Percentiles rank a stretch among this genome's conserved stretches.
phyloP scores from a whole-genome alignment of 2,113 vertebrate genomes.

The Neoarius graeffei region DNA sequence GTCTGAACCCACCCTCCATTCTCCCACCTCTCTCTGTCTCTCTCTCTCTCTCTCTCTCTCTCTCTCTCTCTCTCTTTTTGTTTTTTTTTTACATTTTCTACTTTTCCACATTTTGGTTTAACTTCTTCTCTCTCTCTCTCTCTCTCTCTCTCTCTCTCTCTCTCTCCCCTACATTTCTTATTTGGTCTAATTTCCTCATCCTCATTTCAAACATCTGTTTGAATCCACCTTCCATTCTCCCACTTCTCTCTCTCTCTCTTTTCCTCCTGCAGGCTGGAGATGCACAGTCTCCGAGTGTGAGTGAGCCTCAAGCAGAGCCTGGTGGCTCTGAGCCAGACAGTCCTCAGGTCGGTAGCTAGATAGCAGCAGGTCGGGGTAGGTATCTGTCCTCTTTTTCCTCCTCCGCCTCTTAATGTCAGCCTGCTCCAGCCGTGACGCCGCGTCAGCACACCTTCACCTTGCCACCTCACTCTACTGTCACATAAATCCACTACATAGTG shows the following conservation, averaged over 20 bases:
- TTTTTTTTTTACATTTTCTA: neutral
- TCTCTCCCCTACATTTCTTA: neutral
- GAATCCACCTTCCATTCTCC: neutral
- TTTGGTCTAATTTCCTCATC: too few relatives aligned
- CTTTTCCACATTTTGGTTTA: too few relatives aligned
- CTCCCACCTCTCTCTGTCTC: too few relatives aligned
- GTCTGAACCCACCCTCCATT: neutral
- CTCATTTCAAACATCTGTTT: neutral
- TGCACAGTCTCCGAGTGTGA: constrained; percentile 94
- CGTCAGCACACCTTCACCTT: constrained; percentile 39
- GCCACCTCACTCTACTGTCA: constrained; percentile 37
- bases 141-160: neutral
- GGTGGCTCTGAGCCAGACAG: constrained; percentile 86
- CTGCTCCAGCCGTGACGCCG: constrained; percentile 48
- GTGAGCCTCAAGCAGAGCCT: constrained; percentile 89
- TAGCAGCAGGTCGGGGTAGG: constrained; percentile 94
- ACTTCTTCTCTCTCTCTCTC: too few relatives aligned
- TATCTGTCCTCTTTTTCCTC: constrained; percentile 79
- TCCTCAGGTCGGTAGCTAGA: constrained; percentile 99
- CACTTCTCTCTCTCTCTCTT: neutral
- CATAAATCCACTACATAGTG: constrained; percentile 45
- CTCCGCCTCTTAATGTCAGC: constrained; percentile 42
- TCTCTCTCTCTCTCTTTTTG: neutral
- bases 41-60: too few relatives aligned
- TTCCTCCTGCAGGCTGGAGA: constrained; percentile 83